Conservation (phyloP, 2,888 invertebrate genomes). For the Luffia ferchaultella region DNA sequence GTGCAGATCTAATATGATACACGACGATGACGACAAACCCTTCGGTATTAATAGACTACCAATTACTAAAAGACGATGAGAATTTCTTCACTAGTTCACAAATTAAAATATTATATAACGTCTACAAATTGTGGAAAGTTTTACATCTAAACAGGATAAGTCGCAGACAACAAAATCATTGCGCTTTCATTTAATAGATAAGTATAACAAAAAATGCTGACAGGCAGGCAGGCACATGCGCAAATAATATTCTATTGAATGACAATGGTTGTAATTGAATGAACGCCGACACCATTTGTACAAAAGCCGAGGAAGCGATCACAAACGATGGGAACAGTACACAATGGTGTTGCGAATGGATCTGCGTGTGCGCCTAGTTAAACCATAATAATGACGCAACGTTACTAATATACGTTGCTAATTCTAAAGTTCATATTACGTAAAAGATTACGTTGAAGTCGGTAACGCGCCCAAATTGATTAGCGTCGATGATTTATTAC, state of each 20-base stretch:
- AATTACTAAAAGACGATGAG: no score
- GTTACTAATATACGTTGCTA: neutral
- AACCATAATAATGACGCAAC: neutral
- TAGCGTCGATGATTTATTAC: no score
- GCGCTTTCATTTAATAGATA: no score
- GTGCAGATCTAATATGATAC: constrained; percentile 1
- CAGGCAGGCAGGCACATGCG: constrained; percentile 9
- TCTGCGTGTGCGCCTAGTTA: neutral
- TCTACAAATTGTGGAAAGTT: no score
- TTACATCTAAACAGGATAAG: no score
- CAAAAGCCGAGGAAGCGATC: constrained; percentile 10
- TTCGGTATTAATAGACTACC: no score
- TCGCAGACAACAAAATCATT: no score
- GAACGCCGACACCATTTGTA: constrained; percentile 12
- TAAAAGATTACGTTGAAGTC: neutral
- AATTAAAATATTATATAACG: no score
- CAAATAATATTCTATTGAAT: constrained; percentile 14
- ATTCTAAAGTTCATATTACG: neutral
- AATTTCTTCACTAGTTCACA: no score
- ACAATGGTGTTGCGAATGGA: constrained; percentile 1
- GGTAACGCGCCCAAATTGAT: no score
- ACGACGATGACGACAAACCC: constrained; percentile 1
- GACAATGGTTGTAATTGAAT: constrained; percentile 19
- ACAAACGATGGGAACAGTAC: constrained; percentile 8
- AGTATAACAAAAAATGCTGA: no score